Evolutionary conservation across 53 echinoderm and acorn worm species (phyloP).

Genomic region (Echinometra lucunter): DNA sequence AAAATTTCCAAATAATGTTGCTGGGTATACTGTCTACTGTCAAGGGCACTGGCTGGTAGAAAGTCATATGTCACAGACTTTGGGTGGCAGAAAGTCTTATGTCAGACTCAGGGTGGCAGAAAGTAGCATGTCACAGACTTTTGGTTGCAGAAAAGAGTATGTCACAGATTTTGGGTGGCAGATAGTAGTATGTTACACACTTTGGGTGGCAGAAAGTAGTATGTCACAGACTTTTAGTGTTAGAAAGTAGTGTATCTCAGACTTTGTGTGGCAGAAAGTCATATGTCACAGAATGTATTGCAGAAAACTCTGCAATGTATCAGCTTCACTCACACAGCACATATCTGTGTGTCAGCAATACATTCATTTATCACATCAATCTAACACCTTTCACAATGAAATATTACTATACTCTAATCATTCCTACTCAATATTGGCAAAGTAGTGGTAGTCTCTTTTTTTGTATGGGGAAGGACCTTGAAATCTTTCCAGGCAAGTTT

Average conservation of each 20-base stretch:
- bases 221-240: neutral
- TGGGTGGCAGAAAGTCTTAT: neutral
- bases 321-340: neutral
- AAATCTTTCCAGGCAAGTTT: neutral
- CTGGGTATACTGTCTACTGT: too few species aligned
- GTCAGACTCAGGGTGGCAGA: neutral
- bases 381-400: neutral
- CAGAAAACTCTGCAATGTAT: neutral
- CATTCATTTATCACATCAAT: neutral
- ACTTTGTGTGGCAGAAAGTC: neutral
- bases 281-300: neutral
- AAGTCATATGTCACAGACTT: neutral
- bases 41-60: neutral
- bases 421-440: neutral
- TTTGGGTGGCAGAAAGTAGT: neutral
- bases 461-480: neutral
- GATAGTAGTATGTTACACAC: neutral
- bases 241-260: neutral
- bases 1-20: too few species aligned
- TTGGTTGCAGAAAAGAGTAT: too few species aligned
- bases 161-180: too few species aligned
- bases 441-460: too few species aligned
- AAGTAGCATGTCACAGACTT: too few species aligned
- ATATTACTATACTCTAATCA: neutral
- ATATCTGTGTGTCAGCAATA: neutral